Evolutionary conservation across 2,888 invertebrate genomes (phyloP), one percentile per base, ranked within the genome.

Genomic region (Epirrita christyi): DNA sequence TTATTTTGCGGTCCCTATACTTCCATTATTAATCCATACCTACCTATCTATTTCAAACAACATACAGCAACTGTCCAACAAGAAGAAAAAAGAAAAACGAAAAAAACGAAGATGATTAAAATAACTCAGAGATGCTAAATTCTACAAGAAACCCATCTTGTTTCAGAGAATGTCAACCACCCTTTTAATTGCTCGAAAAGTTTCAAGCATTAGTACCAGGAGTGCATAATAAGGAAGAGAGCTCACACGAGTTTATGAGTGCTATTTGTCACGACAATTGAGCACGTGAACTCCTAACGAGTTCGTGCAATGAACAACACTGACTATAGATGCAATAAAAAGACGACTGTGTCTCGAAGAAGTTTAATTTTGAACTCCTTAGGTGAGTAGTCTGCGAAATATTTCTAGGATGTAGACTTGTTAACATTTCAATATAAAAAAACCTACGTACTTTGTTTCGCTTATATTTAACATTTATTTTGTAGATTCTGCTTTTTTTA

Each of bases 241-340:
- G 40, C 53, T 58, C 71, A 78, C 77, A 75, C 76, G 78, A 83
- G 78, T 91, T 91, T 90, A 91, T 85, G 89, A 88, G 78, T 78
- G 67, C 81, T 76, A 89, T 91, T 89, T 83, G 91, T 92, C 85
- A 88, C 91, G 88, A 89, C 85, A 81, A 83, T 88, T 88, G 86
- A 90, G 75, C 86, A 84, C 80, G 79, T 77, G 76, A 74, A 74
- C 42, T 59, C 29, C 59, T 55, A 59, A 59, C 51, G 43, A 55
- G 59, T 43, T 46, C 50, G 13, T 38, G 59, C 55, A 51, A 51
- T 59, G 55, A 51, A 51, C 59, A 38, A 47, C 48, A 27, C 48
- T 41, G 37, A 21, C 21, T 21, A 21, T 21, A 21, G 2, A 21
- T 42, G 55, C 55, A 59, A 52, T 55, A 59, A 55, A 52, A 59